A percentile compares a stretch with the other conserved stretches of the same genome.
phyloP scores from a whole-genome alignment of 2,113 vertebrate genomes.

The Scatophagus argus region DNA sequence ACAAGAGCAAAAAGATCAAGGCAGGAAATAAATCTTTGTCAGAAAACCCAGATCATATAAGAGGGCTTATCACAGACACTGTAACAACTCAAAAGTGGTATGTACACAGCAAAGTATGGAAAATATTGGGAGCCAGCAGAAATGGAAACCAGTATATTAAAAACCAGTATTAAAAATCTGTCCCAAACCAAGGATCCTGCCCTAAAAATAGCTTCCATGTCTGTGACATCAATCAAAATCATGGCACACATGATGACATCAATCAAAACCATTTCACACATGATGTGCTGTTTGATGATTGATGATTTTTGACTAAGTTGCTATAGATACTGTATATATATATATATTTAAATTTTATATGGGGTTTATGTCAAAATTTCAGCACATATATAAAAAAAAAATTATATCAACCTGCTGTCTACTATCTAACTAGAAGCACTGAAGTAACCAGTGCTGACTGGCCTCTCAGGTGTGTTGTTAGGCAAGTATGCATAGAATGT shows the following conservation, averaged over 20 bases:
- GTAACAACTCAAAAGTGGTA: too few species aligned
- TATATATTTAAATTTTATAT: too few species aligned
- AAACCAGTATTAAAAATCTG: background rate
- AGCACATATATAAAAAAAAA: background rate
- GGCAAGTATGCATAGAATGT: conserved; percentile 20
- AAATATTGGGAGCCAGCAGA: background rate
- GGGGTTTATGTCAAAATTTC: background rate
- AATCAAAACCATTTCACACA: too few species aligned
- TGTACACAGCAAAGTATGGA: too few species aligned
- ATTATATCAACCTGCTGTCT: too few species aligned
- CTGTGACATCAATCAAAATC: background rate
- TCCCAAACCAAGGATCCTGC: background rate
- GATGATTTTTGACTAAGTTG: too few species aligned
- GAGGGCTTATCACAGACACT: too few species aligned
- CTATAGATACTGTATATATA: background rate
- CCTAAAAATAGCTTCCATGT: background rate
- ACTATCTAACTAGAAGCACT: conserved; percentile 61
- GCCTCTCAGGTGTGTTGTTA: conserved; percentile 46
- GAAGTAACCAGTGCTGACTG: conserved; percentile 45
- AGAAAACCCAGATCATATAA: background rate
- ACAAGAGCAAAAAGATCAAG: background rate
- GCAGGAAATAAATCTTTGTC: background rate
- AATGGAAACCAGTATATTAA: background rate
- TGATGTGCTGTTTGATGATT: too few species aligned
- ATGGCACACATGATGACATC: background rate